Percentiles rank a stretch among this genome's conserved stretches.
Evolutionary conservation across 2,797 vertebrate species (phyloP).

Genomic region (Pipistrellus nathusii): DNA sequence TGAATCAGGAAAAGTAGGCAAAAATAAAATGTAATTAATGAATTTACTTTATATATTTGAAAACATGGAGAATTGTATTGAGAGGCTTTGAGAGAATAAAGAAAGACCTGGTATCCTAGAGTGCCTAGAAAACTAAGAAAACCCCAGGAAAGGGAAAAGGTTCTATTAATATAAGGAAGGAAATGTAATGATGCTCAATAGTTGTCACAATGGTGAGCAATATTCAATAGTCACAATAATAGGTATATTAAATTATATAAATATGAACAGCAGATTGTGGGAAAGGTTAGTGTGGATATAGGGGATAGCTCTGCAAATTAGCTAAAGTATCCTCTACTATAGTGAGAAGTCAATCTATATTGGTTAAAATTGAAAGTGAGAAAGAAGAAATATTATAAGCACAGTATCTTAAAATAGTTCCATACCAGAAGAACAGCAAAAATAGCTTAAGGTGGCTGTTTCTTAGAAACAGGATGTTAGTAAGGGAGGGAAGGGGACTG

Average conservation of each 20-base stretch:
- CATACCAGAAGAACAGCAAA: not conserved
- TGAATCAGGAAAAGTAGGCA: not conserved
- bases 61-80: not conserved
- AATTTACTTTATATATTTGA: not conserved
- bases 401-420: constrained; percentile 1
- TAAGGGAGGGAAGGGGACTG: not conserved
- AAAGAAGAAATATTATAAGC: not conserved
- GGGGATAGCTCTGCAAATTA: not conserved
- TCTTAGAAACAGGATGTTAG: not conserved
- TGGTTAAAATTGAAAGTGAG: not conserved
- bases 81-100: not conserved
- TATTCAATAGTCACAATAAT: not conserved
- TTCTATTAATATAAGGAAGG: not conserved
- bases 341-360: not conserved
- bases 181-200: not conserved
- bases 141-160: not conserved
- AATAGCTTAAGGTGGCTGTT: not conserved
- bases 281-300: not conserved
- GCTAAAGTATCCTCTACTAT: not conserved
- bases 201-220: not conserved
- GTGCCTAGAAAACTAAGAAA: not conserved
- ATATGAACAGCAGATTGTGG: not conserved
- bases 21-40: not conserved
- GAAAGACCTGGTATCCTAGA: not conserved
- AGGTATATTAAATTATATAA: not conserved